Evolutionary conservation across 2,797 vertebrate genomes (phyloP).

Genomic region (Pseudopleuronectes americanus): DNA sequence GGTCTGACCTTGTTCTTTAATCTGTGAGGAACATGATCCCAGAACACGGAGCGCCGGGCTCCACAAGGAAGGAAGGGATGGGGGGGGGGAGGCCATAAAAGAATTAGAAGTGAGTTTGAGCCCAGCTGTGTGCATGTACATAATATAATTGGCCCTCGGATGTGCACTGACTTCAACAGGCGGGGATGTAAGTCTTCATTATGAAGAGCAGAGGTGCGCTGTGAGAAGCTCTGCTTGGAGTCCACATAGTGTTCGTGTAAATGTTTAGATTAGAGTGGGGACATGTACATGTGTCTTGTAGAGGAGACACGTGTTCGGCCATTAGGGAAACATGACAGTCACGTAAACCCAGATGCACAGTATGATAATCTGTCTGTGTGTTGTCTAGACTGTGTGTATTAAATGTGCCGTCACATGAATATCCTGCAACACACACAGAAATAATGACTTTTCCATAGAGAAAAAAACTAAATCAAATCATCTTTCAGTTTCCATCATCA

Average conservation of each 20-base stretch:
- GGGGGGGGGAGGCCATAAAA: not conserved
- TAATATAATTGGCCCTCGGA: conserved; percentile 63
- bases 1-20: conserved; percentile 60
- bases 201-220: conserved; percentile 34
- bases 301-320: conserved; percentile 37
- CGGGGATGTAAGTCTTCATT: conserved; percentile 63
- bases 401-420: conserved; percentile 6
- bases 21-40: conserved; percentile 55
- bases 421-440: not conserved
- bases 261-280: no score
- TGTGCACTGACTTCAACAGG: conserved; percentile 54
- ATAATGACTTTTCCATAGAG: not conserved
- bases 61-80: not conserved
- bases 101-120: conserved; percentile 51
- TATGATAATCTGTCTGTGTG: conserved; percentile 8
- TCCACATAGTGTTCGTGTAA: not conserved
- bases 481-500: not conserved
- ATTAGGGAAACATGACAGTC: conserved; percentile 27
- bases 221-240: conserved; percentile 25
- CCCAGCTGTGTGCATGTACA: conserved; percentile 53
- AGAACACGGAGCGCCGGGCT: conserved; percentile 50
- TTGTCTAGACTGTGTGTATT: conserved; percentile 5
- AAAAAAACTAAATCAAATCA: not conserved
- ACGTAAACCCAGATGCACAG: not conserved
- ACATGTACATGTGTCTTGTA: not conserved